A percentile compares a stretch with the other conserved stretches of the same genome.
Conservation (phyloP, 2,888 invertebrate species). For the Drosophila limbata region DNA sequence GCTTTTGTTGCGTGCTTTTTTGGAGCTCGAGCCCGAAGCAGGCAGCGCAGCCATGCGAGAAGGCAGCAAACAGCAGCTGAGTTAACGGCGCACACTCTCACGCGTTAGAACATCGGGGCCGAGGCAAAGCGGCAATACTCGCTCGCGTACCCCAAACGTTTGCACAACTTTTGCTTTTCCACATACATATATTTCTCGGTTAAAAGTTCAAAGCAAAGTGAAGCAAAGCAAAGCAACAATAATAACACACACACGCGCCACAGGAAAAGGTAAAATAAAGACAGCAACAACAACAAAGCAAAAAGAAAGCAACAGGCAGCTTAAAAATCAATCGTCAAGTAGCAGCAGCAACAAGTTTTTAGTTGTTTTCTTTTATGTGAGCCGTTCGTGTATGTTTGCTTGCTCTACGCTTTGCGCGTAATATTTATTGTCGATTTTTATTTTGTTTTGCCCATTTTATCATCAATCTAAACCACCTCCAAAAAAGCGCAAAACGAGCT, state of each 20-base stretch:
- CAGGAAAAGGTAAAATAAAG: conserved; percentile 44
- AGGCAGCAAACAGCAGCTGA: conserved; percentile 62
- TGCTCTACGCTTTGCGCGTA: conserved; percentile 59
- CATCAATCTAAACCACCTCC: conserved; percentile 66
- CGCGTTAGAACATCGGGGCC: conserved; percentile 63
- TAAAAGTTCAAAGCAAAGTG: conserved; percentile 69
- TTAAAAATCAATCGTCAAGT: conserved; percentile 49
- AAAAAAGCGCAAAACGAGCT: conserved; percentile 72
- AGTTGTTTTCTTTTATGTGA: conserved; percentile 61
- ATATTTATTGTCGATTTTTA: conserved; percentile 64
- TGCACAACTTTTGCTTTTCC: conserved; percentile 55
- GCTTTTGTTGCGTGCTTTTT: conserved; percentile 60
- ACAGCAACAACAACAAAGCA: conserved; percentile 28
- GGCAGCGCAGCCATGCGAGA: conserved; percentile 56
- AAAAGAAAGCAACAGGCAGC: conserved; percentile 54
- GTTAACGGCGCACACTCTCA: conserved; percentile 65
- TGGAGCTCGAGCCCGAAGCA: conserved; percentile 61
- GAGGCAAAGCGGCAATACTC: conserved; percentile 44
- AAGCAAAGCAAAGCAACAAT: conserved; percentile 49
- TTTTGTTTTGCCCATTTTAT: conserved; percentile 70
- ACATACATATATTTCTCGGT: conserved; percentile 59
- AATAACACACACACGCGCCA: conserved; percentile 53
- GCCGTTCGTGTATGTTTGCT: conserved; percentile 63
- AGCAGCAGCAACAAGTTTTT: conserved; percentile 65
- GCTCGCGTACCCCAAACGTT: conserved; percentile 34